Evolutionary conservation across 1,140 invertebrate genomes (phyloP), one percentile per base, ranked within the genome.

Genomic region (Pogonomyrmex barbatus): DNA sequence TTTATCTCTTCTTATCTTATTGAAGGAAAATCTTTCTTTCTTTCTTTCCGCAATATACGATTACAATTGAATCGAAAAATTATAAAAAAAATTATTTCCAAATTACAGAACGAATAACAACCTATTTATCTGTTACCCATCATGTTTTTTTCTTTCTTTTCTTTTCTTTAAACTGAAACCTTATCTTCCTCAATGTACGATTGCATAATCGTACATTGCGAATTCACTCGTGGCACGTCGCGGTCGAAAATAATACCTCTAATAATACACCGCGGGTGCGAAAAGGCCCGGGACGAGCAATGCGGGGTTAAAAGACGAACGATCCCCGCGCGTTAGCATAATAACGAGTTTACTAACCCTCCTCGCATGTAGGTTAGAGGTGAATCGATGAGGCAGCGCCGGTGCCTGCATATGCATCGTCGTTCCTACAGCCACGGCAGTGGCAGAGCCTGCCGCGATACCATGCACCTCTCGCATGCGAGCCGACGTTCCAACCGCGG

Each of bases 261-360:
- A 68, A 68, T 68, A 45, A 45, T 2, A 39, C 8, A 3, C 54
- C 33, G 14, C 8, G 17, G 12, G 36, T 6, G 81, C 36, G 24
- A 50, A 36, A 78, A 39, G 9, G 14, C 24, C 30, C 36, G 30
- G 14, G 24, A n/a, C 24, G 45, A 10, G 24, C 42, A 56, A 6
- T 24, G 58, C 45, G 8, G 24, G 60, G 42, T 83, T 50, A 73
- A 83, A 1, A 56, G 71, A 86, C 60, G 84, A 58, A 87, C 36
- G 56, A 68, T 78, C 50, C 33, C 42, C 30, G 58, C 30, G 58
- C 77, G 79, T 84, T 58, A 60, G 85, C 78, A 33, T 30, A 76
- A 68, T 89, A 88, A 92, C 88, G 90, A 91, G 92, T 94, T 93
- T 93, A 93, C 91, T 92, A 93, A 92, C 90, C 93, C 88, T 36